Evolutionary conservation across 2,113 vertebrate species (phyloP).

Genomic region (Chaetodon auriga): DNA sequence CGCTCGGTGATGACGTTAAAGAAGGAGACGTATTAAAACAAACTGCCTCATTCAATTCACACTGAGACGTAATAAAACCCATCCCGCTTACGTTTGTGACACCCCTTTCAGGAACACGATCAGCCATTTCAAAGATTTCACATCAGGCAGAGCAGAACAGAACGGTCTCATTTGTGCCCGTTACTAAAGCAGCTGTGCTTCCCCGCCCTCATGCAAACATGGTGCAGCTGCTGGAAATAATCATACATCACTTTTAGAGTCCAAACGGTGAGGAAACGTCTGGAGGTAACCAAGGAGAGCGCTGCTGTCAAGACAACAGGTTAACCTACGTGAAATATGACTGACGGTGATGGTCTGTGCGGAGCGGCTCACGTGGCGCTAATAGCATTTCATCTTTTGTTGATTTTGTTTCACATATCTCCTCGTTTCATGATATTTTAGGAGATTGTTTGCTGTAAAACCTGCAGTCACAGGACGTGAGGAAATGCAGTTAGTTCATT

Average conservation of each 20-base stretch:
- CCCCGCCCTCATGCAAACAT: background rate
- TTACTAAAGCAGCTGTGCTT: background rate
- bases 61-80: background rate
- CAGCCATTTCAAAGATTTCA: background rate
- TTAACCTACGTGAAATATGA: background rate
- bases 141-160: background rate
- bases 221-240: background rate
- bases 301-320: background rate
- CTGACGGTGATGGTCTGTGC: background rate
- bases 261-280: background rate
- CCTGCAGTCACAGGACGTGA: background rate
- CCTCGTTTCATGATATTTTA: conserved; percentile 1
- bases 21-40: background rate
- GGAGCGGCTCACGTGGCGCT: no score
- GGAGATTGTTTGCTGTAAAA: background rate
- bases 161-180: background rate
- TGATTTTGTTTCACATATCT: background rate
- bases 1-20: background rate
- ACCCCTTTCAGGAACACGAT: background rate
- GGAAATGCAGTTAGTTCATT: background rate
- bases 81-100: background rate
- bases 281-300: background rate
- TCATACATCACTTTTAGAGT: background rate
- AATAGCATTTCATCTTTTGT: background rate
- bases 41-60: background rate